A percentile compares a stretch with the other conserved stretches of the same genome.
phyloP scores from a whole-genome alignment of 2,797 vertebrate species.

The Coranthus polyacanthus region DNA sequence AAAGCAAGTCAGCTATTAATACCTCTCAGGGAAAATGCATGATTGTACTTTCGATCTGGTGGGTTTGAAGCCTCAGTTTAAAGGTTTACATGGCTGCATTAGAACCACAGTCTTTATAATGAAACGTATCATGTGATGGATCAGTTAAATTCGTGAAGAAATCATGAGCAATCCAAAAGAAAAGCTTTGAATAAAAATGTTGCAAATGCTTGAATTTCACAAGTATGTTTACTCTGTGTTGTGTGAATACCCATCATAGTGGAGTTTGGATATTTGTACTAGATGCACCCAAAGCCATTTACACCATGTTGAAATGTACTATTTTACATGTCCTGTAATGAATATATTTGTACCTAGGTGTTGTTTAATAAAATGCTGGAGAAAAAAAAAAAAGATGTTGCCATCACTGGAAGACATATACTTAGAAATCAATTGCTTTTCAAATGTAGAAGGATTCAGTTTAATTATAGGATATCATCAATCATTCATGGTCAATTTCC shows the following conservation, averaged over 20 bases:
- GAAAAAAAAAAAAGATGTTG: constrained; percentile 1
- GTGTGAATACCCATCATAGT: constrained; percentile 65
- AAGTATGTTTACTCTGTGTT: constrained; percentile 66
- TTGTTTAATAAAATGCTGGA: constrained; percentile 80
- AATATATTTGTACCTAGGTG: constrained; percentile 80
- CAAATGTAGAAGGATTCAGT: constrained; percentile 1
- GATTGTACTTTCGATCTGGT: constrained; percentile 70
- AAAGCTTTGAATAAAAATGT: constrained; percentile 37
- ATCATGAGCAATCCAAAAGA: constrained; percentile 41
- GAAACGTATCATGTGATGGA: constrained; percentile 21
- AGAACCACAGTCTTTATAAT: constrained; percentile 18
- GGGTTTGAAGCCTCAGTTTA: constrained; percentile 40
- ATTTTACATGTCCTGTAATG: constrained; percentile 79
- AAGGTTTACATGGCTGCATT: constrained; percentile 41
- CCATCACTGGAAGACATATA: not conserved
- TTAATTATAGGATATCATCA: constrained; percentile 28
- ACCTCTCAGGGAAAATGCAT: constrained; percentile 83
- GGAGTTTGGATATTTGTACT: constrained; percentile 74
- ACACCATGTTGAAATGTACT: constrained; percentile 74
- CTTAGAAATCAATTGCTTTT: not conserved
- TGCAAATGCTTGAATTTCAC: constrained; percentile 63
- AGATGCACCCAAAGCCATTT: constrained; percentile 76
- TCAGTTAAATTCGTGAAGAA: constrained; percentile 29
- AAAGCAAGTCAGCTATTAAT: constrained; percentile 36
- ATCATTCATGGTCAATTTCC: constrained; percentile 48